A percentile compares a stretch with the other conserved stretches of the same genome.
Evolutionary conservation across 1,140 invertebrate species (phyloP).

Genomic region (Musca domestica): DNA sequence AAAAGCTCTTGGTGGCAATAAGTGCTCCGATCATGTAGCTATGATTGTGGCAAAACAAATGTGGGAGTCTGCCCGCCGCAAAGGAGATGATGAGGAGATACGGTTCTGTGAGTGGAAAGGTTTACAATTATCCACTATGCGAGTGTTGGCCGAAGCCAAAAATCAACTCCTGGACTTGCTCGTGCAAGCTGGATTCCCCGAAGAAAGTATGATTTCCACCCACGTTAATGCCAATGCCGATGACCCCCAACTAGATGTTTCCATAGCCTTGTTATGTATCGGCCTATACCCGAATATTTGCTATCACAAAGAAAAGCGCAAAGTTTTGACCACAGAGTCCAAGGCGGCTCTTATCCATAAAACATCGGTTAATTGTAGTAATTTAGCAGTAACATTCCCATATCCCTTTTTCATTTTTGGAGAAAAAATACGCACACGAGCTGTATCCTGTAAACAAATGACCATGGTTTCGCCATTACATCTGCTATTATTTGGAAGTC

Average conservation of each 20-base stretch:
- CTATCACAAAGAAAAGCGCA: slow-evolving; percentile 91
- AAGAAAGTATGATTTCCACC: slow-evolving; percentile 74
- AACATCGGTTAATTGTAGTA: slow-evolving; percentile 93
- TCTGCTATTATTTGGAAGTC: slow-evolving; percentile 84
- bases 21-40: slow-evolving; percentile 92
- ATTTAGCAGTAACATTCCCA: slow-evolving; percentile 79
- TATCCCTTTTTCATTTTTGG: slow-evolving; percentile 97
- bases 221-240: slow-evolving; percentile 73
- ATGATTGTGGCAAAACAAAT: slow-evolving; percentile 86
- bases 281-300: slow-evolving; percentile 97
- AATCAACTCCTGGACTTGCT: slow-evolving; percentile 84
- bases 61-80: slow-evolving; percentile 76
- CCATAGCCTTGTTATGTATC: slow-evolving; percentile 82
- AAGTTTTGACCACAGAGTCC: slow-evolving; percentile 93
- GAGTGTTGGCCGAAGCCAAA: slow-evolving; percentile 90
- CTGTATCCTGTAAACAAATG: slow-evolving; percentile 96
- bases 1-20: slow-evolving; percentile 76
- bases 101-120: slow-evolving; percentile 89
- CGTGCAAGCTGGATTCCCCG: slow-evolving; percentile 80
- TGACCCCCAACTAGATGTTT: slow-evolving; percentile 79
- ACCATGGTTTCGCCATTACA: slow-evolving; percentile 95
- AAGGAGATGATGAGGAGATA: slow-evolving; percentile 77
- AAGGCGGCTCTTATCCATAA: slow-evolving; percentile 94
- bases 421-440: slow-evolving; percentile 94
- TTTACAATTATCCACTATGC: slow-evolving; percentile 81